Evolutionary conservation across 1,140 invertebrate species (phyloP).

Genomic region (Drosophila arawakana): DNA sequence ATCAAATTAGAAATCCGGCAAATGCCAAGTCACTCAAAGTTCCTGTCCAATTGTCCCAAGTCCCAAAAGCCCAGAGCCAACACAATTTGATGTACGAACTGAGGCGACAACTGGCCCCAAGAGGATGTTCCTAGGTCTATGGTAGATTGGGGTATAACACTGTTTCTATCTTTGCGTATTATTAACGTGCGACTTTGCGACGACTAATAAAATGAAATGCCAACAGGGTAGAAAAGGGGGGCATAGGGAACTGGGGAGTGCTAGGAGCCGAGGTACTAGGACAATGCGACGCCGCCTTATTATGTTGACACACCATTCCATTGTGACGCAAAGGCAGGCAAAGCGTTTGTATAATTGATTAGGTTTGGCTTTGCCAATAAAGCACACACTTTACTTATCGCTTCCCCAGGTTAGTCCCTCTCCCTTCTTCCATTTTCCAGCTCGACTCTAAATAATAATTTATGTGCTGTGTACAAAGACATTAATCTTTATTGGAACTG

Average conservation of each 20-base stretch:
- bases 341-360: constrained; percentile 74
- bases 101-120: constrained; percentile 3
- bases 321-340: neutral
- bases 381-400: constrained; percentile 56
- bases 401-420: neutral
- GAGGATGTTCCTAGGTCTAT: constrained; percentile 1
- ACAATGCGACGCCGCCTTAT: constrained; percentile 53
- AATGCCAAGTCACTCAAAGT: constrained; percentile 26
- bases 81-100: constrained; percentile 56
- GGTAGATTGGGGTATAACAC: constrained; percentile 3
- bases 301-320: constrained; percentile 75
- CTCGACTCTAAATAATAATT: constrained; percentile 66
- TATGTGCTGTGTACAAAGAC: constrained; percentile 73
- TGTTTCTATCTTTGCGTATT: constrained; percentile 28
- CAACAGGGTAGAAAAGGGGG: constrained; percentile 33
- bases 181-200: constrained; percentile 33
- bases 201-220: constrained; percentile 47
- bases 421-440: constrained; percentile 9
- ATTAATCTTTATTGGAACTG: constrained; percentile 81
- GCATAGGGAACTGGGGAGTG: neutral
- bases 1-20: constrained; percentile 73
- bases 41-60: neutral
- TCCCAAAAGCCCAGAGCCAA: neutral
- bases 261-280: constrained; percentile 21
- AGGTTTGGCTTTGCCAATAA: constrained; percentile 69